phyloP scores from a whole-genome alignment of 2,797 vertebrate genomes.

The Florisuga fusca region DNA sequence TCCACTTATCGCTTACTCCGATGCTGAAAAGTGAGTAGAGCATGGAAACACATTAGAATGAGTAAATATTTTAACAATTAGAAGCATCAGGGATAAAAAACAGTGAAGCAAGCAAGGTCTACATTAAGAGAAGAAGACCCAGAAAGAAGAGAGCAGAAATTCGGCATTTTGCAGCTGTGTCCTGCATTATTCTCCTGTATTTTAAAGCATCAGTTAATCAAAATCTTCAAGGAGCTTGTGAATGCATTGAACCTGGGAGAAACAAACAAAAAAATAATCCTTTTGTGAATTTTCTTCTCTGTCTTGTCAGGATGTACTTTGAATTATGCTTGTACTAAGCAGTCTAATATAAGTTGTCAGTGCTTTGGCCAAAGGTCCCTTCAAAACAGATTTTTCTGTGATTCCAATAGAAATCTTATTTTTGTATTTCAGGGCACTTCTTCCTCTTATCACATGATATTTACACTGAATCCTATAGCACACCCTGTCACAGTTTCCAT shows the following conservation, averaged over 20 bases:
- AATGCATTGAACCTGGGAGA: neutral
- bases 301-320: neutral
- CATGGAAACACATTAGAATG: neutral
- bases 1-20: neutral
- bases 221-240: neutral
- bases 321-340: neutral
- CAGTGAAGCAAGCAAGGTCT: neutral
- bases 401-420: neutral
- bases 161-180: neutral
- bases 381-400: neutral
- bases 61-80: neutral
- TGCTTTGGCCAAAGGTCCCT: neutral
- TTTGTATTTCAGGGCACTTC: neutral
- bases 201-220: neutral
- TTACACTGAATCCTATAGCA: neutral
- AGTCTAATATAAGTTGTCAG: neutral
- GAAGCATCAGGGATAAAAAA: neutral
- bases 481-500: neutral
- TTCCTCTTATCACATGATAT: neutral
- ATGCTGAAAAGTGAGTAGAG: neutral
- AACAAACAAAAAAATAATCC: neutral
- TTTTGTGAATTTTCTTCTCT: neutral
- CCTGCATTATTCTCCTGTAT: neutral
- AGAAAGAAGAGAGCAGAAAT: neutral
- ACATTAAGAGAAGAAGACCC: neutral